phyloP scores from a whole-genome alignment of 2,113 vertebrate genomes.

The Cheilinus undulatus region DNA sequence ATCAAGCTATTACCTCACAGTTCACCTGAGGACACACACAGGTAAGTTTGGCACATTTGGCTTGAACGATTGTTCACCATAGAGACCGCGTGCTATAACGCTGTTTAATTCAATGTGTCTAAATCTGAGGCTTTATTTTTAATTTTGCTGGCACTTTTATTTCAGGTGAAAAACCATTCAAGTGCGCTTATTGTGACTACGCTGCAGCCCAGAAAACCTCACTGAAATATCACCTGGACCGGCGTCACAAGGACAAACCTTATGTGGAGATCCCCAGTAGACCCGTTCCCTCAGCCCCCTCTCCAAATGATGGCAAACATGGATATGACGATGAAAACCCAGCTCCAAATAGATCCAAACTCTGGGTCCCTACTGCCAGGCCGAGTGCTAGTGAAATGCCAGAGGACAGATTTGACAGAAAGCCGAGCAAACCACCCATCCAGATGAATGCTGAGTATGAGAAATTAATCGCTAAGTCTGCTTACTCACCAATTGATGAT shows the following conservation, averaged over 20 bases:
- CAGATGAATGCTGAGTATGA: conserved; percentile 47
- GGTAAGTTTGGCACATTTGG: conserved; percentile 78
- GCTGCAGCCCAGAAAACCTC: conserved; percentile 98
- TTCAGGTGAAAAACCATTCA: conserved; percentile 97
- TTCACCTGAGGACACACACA: conserved; percentile 99
- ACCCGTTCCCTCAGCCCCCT: conserved; percentile 46
- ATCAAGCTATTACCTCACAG: conserved; percentile 98
- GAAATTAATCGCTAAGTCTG: conserved; percentile 34
- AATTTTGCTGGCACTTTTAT: not conserved
- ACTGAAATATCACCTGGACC: conserved; percentile 93
- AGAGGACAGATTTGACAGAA: conserved; percentile 41
- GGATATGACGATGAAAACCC: conserved; percentile 49
- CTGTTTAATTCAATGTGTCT: no score
- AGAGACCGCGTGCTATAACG: no score
- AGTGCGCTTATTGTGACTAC: conserved; percentile 96
- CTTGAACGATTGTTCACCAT: not conserved
- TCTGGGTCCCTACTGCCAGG: conserved; percentile 56
- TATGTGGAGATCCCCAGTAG: conserved; percentile 76
- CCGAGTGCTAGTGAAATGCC: conserved; percentile 7
- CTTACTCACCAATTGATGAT: conserved; percentile 40
- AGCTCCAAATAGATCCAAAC: conserved; percentile 80
- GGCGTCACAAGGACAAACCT: conserved; percentile 92
- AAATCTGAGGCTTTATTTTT: no score
- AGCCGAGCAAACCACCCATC: conserved; percentile 30
- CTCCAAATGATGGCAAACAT: conserved; percentile 47